Base-by-base conservation (phyloP, 2,797 vertebrate genomes). In the Bufotes viridis region DNA sequence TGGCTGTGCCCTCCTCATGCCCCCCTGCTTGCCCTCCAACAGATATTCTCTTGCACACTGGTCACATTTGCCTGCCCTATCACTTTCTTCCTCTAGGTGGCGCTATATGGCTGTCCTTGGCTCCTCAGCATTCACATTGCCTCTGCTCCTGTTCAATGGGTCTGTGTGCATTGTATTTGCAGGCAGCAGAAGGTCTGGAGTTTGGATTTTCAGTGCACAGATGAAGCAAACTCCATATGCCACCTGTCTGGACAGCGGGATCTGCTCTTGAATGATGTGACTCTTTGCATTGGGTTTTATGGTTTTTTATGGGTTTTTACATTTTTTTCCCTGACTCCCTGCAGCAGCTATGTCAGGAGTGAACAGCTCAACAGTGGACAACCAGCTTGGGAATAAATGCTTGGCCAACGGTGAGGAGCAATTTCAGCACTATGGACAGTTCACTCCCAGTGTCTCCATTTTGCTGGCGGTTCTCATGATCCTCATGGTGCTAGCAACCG, bases 401-500 rank as follows among this genome's bases (percentile, higher is more conserved):
- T 53, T 76, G 13, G 82, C 55, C 3, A 85, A 49, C 4, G 89
- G 90, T 53, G 92, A 91, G 78, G 89, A 88, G 75, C 92, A 87
- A 20, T 84, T 93, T 75, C 89, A 90, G 63, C 90, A 91, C 82
- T 91, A 90, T 0, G 93, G 92, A 12, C 90, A 93, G 83, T 94
- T 95, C 90, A 87, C 93, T 2, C 91, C 92, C 3, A 90, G 90
- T 2, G 87, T 92, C 17, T 91, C 94, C 3, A 92, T 91, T 18
- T 90, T 95, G 49, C 87, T 96, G 76, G 93, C 93, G 0, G 92
- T 90, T 11, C 93, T 95, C 3, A 95, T 95, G 94, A 94, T 93
- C 17, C 92, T 96, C 63, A 92, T 96, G 86, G 95, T 93, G 69
- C 92, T 95, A 78, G 90, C 90, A 89, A 96, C 94, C 0, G 94